Conservation (phyloP, 1,140 invertebrate genomes). For the Melitaea cinxia region DNA sequence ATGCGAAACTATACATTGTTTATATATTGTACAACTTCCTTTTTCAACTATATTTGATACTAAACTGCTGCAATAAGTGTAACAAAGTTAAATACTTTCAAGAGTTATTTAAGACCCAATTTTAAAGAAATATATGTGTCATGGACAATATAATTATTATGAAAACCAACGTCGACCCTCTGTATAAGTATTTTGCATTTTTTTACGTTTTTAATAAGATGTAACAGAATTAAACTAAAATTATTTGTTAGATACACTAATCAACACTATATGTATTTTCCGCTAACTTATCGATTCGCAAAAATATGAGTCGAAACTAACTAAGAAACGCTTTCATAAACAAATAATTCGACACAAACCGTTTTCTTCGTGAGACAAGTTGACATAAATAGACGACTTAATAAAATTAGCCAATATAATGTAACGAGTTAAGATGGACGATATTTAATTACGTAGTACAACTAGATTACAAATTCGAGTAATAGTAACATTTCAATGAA, state of each 20-base stretch:
- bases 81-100: not conserved
- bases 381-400: constrained; percentile 10
- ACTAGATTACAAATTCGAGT: constrained; percentile 43
- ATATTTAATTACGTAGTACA: constrained; percentile 43
- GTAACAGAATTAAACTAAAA: too few relatives aligned
- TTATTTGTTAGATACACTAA: too few relatives aligned
- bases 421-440: constrained; percentile 30
- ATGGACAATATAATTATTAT: constrained; percentile 16
- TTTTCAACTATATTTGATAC: too few relatives aligned
- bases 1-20: too few relatives aligned
- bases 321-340: constrained; percentile 28
- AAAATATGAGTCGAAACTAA: constrained; percentile 14
- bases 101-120: not conserved
- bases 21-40: too few relatives aligned
- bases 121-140: constrained; percentile 18
- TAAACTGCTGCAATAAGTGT: not conserved
- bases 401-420: constrained; percentile 24
- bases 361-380: not conserved
- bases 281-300: too few relatives aligned
- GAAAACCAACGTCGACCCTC: too few relatives aligned
- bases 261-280: too few relatives aligned
- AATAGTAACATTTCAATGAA: constrained; percentile 75
- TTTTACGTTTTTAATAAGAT: not conserved
- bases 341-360: not conserved
- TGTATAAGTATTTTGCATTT: too few relatives aligned